Percentiles rank a stretch among this genome's conserved stretches.
Conservation (phyloP, 2,888 invertebrate genomes). For the Xestoiulus laeticollis region DNA sequence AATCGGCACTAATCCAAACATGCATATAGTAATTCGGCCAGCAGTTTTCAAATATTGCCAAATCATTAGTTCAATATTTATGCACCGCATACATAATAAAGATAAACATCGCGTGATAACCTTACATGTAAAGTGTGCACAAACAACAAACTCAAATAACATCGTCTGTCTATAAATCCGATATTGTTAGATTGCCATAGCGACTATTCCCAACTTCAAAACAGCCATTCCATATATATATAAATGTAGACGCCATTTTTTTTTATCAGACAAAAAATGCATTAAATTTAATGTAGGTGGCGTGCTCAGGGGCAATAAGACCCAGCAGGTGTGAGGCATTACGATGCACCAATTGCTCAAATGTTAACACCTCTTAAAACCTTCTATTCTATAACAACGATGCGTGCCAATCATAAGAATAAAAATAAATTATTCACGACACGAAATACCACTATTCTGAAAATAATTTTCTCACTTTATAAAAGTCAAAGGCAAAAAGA, state of each 20-base stretch:
- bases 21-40: not conserved
- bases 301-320: constrained; percentile 24
- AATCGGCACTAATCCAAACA: constrained; percentile 22
- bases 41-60: constrained; percentile 39
- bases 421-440: constrained; percentile 34
- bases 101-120: constrained; percentile 40
- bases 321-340: constrained; percentile 17
- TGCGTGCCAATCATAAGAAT: constrained; percentile 1
- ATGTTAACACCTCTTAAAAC: constrained; percentile 35
- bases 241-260: not conserved
- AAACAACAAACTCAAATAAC: constrained; percentile 31
- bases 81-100: not conserved
- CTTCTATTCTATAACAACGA: not conserved
- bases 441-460: constrained; percentile 1
- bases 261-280: not conserved
- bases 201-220: not conserved
- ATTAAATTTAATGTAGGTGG: constrained; percentile 24
- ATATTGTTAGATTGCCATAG: constrained; percentile 20
- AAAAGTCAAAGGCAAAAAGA: not conserved
- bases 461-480: constrained; percentile 5
- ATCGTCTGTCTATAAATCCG: constrained; percentile 23
- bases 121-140: not conserved
- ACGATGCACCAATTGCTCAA: constrained; percentile 9
- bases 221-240: not conserved
- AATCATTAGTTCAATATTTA: constrained; percentile 39